phyloP scores from a whole-genome alignment of 1,140 invertebrate species.

The Chionoecetes opilio region DNA sequence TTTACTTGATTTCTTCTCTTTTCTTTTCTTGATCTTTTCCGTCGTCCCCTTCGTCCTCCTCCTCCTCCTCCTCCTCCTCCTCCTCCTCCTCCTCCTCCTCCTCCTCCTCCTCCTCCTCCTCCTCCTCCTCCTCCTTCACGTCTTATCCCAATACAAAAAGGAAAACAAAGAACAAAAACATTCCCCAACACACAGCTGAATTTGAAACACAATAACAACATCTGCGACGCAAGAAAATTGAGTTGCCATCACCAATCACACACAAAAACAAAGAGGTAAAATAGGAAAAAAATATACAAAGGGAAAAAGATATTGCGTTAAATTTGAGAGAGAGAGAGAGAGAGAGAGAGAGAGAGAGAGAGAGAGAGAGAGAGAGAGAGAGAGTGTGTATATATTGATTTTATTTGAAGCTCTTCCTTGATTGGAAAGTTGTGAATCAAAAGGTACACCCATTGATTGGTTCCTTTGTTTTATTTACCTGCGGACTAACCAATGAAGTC shows the following conservation, averaged over 20 bases:
- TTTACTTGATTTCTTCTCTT: neutral
- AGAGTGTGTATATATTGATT: no score
- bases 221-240: no score
- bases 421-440: neutral
- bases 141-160: no score
- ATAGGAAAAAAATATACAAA: neutral
- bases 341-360: slow-evolving; percentile 18
- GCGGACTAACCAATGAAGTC: neutral
- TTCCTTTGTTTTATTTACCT: neutral
- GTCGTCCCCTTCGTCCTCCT: neutral
- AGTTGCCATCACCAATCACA: no score
- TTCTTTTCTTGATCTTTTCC: neutral
- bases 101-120: neutral
- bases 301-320: neutral
- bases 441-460: neutral
- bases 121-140: neutral
- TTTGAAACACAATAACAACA: no score
- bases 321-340: neutral
- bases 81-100: no score
- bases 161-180: no score
- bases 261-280: neutral
- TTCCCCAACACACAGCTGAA: no score
- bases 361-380: no score
- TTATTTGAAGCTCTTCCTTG: neutral
- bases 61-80: neutral